These are phyloP conservation scores for Oconnorella tubifera DNA, from an alignment of 2,888 invertebrate genomes.

Conservation along the genomic window DNA sequence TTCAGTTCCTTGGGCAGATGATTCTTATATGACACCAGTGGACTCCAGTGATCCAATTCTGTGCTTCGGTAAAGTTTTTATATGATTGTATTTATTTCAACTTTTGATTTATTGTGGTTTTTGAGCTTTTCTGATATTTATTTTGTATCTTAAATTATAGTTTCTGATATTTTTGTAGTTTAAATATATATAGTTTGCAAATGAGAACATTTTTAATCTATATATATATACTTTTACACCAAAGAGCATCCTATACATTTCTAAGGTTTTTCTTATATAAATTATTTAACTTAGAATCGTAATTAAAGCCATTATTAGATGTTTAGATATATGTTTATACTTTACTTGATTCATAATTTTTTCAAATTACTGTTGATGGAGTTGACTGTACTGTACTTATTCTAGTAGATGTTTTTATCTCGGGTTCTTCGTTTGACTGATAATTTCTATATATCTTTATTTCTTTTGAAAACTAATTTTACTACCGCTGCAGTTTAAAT, in stretches of 20 bases:
- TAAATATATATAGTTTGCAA: too few relatives aligned
- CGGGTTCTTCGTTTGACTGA: neutral
- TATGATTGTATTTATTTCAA: neutral
- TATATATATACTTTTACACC: too few relatives aligned
- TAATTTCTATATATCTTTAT: neutral
- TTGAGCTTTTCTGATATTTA: neutral
- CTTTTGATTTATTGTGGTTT: neutral
- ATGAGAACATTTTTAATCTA: too few relatives aligned
- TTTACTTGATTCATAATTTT: neutral
- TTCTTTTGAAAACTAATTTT: too few relatives aligned
- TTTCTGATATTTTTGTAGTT: neutral
- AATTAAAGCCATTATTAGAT: too few relatives aligned
- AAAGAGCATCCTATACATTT: too few relatives aligned
- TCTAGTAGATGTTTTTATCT: neutral
- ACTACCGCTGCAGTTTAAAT: too few relatives aligned
- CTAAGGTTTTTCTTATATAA: too few relatives aligned
- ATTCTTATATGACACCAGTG: constrained; percentile 31
- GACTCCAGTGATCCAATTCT: constrained; percentile 34
- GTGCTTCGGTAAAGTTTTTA: constrained; percentile 30
- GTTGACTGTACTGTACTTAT: too few relatives aligned
- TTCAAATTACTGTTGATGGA: neutral
- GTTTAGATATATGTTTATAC: too few relatives aligned
- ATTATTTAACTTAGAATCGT: too few relatives aligned
- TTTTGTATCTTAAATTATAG: neutral
- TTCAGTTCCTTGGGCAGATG: constrained; percentile 26